Conservation (phyloP, 2,797 vertebrate genomes). For the Acanthornis magna region DNA sequence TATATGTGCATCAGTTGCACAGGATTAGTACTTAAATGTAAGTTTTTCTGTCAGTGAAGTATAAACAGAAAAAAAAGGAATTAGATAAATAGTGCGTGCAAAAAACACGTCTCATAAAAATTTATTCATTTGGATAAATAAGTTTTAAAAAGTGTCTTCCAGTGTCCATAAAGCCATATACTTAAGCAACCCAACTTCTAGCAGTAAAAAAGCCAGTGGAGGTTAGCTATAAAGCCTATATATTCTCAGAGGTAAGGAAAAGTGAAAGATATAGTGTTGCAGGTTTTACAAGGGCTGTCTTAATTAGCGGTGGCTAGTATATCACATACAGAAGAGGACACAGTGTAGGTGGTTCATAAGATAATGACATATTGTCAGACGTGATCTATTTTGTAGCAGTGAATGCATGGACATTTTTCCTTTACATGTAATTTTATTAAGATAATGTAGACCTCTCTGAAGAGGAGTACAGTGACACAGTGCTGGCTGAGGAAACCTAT, state of each 20-base stretch:
- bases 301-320: background rate
- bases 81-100: background rate
- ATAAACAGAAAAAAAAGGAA: background rate
- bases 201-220: background rate
- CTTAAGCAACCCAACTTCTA: background rate
- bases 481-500: background rate
- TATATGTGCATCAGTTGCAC: background rate
- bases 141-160: background rate
- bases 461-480: background rate
- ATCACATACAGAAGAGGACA: background rate
- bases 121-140: background rate
- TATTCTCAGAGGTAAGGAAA: background rate
- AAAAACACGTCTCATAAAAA: background rate
- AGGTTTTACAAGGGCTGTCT: background rate
- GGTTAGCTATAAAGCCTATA: background rate
- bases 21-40: background rate
- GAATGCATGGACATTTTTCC: background rate
- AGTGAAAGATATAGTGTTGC: background rate
- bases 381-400: background rate
- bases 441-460: background rate
- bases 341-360: background rate
- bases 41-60: background rate
- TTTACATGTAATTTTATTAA: background rate
- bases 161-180: background rate
- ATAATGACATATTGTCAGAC: accelerated